Base-by-base conservation (phyloP, 2,797 vertebrate genomes). In the Crotalus adamanteus region DNA sequence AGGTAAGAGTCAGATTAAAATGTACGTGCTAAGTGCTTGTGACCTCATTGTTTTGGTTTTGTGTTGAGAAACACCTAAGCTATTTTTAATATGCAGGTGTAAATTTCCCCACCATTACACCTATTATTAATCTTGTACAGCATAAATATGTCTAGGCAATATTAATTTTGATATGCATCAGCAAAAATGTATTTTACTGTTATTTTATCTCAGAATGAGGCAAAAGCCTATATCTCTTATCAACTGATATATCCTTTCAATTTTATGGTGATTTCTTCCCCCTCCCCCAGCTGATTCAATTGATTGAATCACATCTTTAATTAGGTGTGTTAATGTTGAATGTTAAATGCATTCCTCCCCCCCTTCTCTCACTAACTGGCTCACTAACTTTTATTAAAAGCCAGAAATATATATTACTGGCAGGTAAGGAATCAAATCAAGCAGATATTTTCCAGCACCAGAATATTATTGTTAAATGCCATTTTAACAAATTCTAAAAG, bases 241-340 rank as follows among this genome's bases (percentile, higher is more conserved):
- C 7, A 13, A 57, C 3, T n/a, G n/a, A 26, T 61, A 18, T 14
- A 88, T 16, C 12, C 25, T n/a, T 90, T 73, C 78, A 0, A 20
- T 22, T 92, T 6, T 90, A 91, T 14, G 0, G 0, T 4, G 37
- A 7, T 0, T 0, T 78, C 31, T 37, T 7, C 18, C 31, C 69
- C 7, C 2, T 78, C 47, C 6, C 3, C 2, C 3, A 55, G 86
- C 69, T 88, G 93, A 73, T 9, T 1, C 92, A 95, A 26, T 87
- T 83, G 83, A 9, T 16, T 88, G 1, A 14, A 47, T 5, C 2
- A 0, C 28, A n/a, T 90, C 78, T 92, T 94, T 86, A 0, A 12
- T 0, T 91, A 86, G 18, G 56, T 4, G 0, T 0, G 0, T 1
- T 88, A 8, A 91, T 37, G 63, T 0, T 83, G 14, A 87, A 28